phyloP scores from a whole-genome alignment of 2,888 invertebrate genomes.

The Antheraea assamensis region DNA sequence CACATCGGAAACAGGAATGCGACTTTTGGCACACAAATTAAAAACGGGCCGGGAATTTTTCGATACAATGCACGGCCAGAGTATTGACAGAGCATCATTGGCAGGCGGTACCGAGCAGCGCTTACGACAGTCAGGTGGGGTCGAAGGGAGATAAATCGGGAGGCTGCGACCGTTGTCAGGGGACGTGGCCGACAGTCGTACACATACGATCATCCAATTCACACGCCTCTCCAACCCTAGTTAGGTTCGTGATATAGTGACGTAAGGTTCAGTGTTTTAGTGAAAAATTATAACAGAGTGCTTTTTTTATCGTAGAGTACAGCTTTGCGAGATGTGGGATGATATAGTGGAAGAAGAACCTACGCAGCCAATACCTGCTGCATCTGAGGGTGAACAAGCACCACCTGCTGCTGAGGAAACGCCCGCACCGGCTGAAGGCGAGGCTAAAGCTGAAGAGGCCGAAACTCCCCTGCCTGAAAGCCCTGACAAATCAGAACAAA shows the following conservation, averaged over 20 bases:
- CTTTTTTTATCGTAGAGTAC: conserved; percentile 65
- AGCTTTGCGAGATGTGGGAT: conserved; percentile 78
- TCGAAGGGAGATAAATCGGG: conserved; percentile 77
- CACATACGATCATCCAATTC: conserved; percentile 73
- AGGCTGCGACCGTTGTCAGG: conserved; percentile 63
- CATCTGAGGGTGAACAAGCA: conserved; percentile 47
- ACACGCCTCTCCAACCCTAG: conserved; percentile 69
- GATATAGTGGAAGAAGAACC: conserved; percentile 79
- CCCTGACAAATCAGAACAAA: conserved; percentile 80
- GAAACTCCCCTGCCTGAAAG: conserved; percentile 69
- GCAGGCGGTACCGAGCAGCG: conserved; percentile 56
- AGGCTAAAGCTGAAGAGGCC: conserved; percentile 67
- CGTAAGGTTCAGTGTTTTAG: conserved; percentile 36
- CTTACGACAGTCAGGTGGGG: conserved; percentile 77
- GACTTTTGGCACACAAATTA: conserved; percentile 68
- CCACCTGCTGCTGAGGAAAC: conserved; percentile 39
- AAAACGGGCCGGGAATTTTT: conserved; percentile 59
- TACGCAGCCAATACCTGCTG: conserved; percentile 53
- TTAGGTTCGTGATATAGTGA: conserved; percentile 64
- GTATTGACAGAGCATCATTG: conserved; percentile 80
- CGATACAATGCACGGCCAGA: conserved; percentile 68
- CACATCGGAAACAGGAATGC: conserved; percentile 40
- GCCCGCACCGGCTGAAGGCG: conserved; percentile 50
- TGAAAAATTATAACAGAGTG: conserved; percentile 47
- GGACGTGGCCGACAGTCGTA: conserved; percentile 66